Conservation (phyloP, 2,888 invertebrate genomes). For the Elmis aenea region DNA sequence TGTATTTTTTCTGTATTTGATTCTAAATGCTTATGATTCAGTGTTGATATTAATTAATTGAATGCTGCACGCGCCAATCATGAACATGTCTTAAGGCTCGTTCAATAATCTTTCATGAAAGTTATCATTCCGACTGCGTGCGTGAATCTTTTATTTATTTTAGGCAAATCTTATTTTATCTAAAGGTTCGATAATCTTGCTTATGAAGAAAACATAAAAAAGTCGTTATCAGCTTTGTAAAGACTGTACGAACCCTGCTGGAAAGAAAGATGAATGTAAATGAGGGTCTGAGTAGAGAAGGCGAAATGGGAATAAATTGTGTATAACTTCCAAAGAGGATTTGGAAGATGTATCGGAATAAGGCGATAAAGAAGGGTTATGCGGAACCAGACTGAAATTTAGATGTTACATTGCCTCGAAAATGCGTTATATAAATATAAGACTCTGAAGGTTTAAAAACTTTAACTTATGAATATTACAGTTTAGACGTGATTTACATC, state of each 20-base stretch:
- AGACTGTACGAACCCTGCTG: constrained; percentile 18
- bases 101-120: too few species aligned
- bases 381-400: constrained; percentile 40
- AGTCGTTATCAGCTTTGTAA: constrained; percentile 22
- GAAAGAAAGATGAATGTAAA: constrained; percentile 30
- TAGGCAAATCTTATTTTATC: too few species aligned
- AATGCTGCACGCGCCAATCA: too few species aligned
- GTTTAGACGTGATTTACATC: constrained; percentile 3
- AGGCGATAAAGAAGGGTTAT: constrained; percentile 45
- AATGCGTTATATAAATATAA: constrained; percentile 34
- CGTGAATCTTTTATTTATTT: too few species aligned
- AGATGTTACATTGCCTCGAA: constrained; percentile 38
- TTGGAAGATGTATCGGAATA: constrained; percentile 44
- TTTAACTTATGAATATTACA: constrained; percentile 37
- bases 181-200: too few species aligned
- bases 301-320: constrained; percentile 36
- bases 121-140: too few species aligned
- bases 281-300: constrained; percentile 28
- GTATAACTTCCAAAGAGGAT: constrained; percentile 41
- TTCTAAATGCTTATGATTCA: too few species aligned
- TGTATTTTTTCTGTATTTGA: too few species aligned
- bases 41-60: too few species aligned
- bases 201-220: constrained; percentile 18
- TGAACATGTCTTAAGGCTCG: too few species aligned
- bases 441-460: constrained; percentile 40